Evolutionary conservation across 2,888 invertebrate genomes (phyloP).

Genomic region (Actias luna): DNA sequence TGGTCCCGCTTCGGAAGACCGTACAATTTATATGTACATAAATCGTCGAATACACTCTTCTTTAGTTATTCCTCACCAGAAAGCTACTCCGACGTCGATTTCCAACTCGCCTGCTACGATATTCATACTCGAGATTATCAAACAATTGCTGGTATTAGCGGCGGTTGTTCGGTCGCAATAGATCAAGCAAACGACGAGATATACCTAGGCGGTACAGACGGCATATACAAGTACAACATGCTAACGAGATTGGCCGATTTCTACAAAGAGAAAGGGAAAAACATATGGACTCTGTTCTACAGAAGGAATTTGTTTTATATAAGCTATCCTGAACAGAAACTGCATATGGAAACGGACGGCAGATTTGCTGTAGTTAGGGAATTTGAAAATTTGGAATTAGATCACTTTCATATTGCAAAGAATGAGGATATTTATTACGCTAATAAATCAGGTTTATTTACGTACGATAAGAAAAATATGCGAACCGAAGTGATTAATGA

Average conservation of each 20-base stretch:
- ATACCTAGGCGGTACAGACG: constrained; percentile 61
- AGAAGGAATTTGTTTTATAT: constrained; percentile 59
- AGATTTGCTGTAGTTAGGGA: constrained; percentile 55
- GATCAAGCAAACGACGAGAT: constrained; percentile 53
- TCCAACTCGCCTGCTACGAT: constrained; percentile 51
- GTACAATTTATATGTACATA: constrained; percentile 53
- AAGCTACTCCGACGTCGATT: constrained; percentile 53
- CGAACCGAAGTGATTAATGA: constrained; percentile 40
- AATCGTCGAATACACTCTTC: constrained; percentile 48
- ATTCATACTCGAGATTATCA: constrained; percentile 47
- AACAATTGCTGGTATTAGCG: constrained; percentile 51
- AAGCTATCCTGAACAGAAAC: constrained; percentile 58
- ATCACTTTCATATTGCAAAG: constrained; percentile 49
- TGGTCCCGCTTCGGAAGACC: constrained; percentile 49
- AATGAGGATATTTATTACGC: constrained; percentile 49
- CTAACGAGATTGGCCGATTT: constrained; percentile 52
- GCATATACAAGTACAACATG: constrained; percentile 62
- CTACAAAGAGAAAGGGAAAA: constrained; percentile 54
- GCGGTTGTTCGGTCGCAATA: constrained; percentile 58
- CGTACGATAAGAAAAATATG: constrained; percentile 40
- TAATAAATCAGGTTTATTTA: constrained; percentile 57
- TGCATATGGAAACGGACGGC: constrained; percentile 54
- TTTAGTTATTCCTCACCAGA: constrained; percentile 55
- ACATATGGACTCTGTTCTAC: constrained; percentile 58
- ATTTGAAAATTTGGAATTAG: constrained; percentile 55